Conservation (phyloP, 1,140 invertebrate genomes). For the Centruroides vittatus region DNA sequence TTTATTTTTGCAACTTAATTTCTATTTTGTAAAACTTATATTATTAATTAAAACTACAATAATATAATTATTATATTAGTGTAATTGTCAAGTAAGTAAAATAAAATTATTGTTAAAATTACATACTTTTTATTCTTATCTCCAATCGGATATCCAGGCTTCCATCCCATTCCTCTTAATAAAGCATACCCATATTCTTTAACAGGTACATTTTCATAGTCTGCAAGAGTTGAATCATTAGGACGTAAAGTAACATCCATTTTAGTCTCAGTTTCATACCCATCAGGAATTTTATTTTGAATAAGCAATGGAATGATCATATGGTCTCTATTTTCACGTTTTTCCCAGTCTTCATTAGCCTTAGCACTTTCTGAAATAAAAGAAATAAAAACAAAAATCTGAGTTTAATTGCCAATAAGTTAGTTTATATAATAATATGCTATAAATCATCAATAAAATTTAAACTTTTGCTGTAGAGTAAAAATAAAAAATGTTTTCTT, state of each 20-base stretch:
- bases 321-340: conserved; percentile 21
- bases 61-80: too few species aligned
- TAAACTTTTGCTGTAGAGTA: too few species aligned
- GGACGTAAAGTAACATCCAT: conserved; percentile 33
- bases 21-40: too few species aligned
- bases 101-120: neutral
- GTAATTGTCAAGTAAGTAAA: too few species aligned
- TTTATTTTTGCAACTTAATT: too few species aligned
- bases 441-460: too few species aligned
- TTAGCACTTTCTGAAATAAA: conserved; percentile 21
- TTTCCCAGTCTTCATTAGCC: conserved; percentile 24
- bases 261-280: conserved; percentile 35
- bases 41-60: too few species aligned
- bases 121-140: conserved; percentile 11
- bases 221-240: conserved; percentile 43
- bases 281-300: conserved; percentile 34
- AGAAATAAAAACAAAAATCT: conserved; percentile 1
- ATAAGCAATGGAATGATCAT: conserved; percentile 31
- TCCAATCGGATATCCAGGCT: conserved; percentile 30
- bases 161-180: conserved; percentile 90
- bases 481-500: too few species aligned
- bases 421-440: too few species aligned
- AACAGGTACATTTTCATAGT: conserved; percentile 82
- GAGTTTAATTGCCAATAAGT: neutral
- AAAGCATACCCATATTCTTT: conserved; percentile 78